Conservation (phyloP, 2,113 vertebrate genomes). For the Tretioscincus oriximinensis region DNA sequence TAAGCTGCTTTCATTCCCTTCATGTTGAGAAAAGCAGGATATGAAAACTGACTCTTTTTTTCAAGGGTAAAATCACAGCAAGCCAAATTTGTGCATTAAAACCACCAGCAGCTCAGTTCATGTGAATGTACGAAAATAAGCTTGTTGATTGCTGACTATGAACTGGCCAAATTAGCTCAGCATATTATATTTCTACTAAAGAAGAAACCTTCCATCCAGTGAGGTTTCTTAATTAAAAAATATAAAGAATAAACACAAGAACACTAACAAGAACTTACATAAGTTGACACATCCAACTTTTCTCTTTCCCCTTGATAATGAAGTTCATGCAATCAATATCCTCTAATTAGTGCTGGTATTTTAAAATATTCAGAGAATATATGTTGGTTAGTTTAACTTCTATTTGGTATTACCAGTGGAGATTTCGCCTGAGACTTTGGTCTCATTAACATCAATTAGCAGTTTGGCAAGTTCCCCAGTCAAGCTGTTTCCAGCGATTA, state of each 20-base stretch:
- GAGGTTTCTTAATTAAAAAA: neutral
- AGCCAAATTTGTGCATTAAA: neutral
- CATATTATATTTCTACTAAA: neutral
- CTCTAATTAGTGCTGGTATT: neutral
- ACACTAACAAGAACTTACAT: neutral
- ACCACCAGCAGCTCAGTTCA: no score
- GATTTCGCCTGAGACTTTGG: neutral
- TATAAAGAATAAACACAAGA: neutral
- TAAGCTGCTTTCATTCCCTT: no score
- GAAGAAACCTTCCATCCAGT: neutral
- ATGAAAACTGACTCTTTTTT: no score
- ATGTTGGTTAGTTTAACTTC: constrained; percentile 1
- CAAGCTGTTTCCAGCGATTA: constrained; percentile 6
- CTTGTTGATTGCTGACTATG: no score
- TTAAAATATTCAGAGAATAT: neutral
- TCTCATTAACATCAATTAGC: constrained; percentile 13
- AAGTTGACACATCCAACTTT: neutral
- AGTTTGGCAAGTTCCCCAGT: neutral
- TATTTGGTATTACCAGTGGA: constrained; percentile 1
- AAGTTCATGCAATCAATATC: neutral
- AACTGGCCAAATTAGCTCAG: no score
- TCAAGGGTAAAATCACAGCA: no score
- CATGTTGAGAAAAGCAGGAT: no score
- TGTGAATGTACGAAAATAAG: no score
- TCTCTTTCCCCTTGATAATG: neutral